phyloP scores from a whole-genome alignment of 2,113 vertebrate species.

The Bos taurus region DNA sequence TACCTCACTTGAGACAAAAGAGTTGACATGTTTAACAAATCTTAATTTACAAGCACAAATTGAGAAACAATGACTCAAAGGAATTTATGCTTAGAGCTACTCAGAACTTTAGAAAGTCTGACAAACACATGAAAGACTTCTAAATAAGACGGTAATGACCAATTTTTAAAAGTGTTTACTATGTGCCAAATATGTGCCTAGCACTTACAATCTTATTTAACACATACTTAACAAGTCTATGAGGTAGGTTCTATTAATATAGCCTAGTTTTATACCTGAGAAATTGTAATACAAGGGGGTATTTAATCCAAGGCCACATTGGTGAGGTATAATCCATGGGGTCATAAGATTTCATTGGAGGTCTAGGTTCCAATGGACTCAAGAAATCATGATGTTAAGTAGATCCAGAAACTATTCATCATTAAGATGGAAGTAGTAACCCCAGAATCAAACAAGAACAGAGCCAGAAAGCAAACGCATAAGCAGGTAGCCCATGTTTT shows the following conservation, averaged over 20 bases:
- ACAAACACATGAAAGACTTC: background rate
- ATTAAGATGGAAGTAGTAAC: background rate
- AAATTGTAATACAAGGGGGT: background rate
- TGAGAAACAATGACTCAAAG: background rate
- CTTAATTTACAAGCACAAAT: background rate
- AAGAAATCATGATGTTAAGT: background rate
- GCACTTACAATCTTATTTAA: background rate
- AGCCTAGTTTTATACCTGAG: background rate
- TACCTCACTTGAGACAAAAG: background rate
- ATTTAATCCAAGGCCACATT: background rate
- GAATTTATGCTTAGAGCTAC: background rate
- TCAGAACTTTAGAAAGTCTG: background rate
- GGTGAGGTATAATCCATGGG: background rate
- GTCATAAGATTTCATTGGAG: background rate
- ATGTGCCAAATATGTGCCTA: background rate
- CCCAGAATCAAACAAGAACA: background rate
- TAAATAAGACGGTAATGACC: background rate
- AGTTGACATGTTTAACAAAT: background rate
- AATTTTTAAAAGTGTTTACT: background rate
- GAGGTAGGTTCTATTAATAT: background rate
- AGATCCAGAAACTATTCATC: background rate
- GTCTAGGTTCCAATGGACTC: background rate
- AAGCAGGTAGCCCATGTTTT: background rate
- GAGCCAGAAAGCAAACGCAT: background rate
- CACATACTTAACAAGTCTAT: background rate